Evolutionary conservation across 2,888 invertebrate species (phyloP).

Genomic region (Caenorhabditis sp.): DNA sequence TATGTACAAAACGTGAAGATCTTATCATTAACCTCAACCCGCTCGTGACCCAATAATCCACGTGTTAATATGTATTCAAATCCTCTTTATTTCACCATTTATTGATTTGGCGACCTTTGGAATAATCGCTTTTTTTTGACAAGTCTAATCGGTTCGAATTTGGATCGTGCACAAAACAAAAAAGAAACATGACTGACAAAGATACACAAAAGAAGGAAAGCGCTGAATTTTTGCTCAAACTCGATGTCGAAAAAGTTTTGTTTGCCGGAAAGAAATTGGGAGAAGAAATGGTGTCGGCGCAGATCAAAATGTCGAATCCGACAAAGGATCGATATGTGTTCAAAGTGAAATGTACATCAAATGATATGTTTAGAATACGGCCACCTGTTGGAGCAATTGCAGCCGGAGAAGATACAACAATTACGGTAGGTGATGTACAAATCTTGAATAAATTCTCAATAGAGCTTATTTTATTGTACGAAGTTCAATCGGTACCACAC

Average conservation of each 20-base stretch:
- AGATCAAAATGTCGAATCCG: conserved; percentile 53
- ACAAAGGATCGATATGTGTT: conserved; percentile 45
- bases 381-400: conserved; percentile 54
- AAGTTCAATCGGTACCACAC: no score
- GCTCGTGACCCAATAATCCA: background rate
- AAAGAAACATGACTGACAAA: conserved; percentile 1
- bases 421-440: background rate
- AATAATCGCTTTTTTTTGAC: background rate
- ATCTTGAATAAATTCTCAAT: no score
- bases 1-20: background rate
- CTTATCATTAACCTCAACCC: background rate
- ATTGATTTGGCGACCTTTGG: background rate
- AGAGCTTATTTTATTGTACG: no score
- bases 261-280: conserved; percentile 40
- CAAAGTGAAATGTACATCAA: conserved; percentile 64
- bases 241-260: conserved; percentile 6
- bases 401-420: conserved; percentile 15
- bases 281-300: conserved; percentile 37
- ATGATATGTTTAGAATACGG: conserved; percentile 60
- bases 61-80: background rate
- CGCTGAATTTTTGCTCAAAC: conserved; percentile 4
- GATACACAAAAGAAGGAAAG: conserved; percentile 5
- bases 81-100: background rate
- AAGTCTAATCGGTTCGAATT: background rate
- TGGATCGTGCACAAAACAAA: conserved; percentile 1